A percentile compares a stretch with the other conserved stretches of the same genome.
Evolutionary conservation across 2,113 vertebrate genomes (phyloP).

Genomic region (Eurystomus gularis): DNA sequence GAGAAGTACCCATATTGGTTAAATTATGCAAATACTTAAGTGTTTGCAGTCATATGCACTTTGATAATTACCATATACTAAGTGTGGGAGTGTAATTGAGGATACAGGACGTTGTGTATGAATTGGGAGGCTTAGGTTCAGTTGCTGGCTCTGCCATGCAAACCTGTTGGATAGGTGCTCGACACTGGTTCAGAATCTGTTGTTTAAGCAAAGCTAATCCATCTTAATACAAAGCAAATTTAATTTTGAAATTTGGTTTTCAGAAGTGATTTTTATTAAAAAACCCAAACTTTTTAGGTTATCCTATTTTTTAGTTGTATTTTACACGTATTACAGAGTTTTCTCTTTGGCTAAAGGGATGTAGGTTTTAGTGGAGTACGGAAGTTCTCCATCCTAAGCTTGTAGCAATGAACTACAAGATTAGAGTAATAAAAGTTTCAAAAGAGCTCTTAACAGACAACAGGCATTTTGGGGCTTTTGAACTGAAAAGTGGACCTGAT

Average conservation of each 20-base stretch:
- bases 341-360: not conserved
- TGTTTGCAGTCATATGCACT: not conserved
- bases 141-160: not conserved
- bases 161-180: not conserved
- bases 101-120: accelerated
- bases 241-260: not conserved
- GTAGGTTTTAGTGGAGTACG: not conserved
- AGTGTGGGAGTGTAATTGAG: not conserved
- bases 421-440: not conserved
- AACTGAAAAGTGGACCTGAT: not conserved
- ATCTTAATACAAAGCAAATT: not conserved
- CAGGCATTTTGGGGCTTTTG: not conserved
- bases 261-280: not conserved
- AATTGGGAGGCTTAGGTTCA: not conserved
- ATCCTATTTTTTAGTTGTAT: not conserved
- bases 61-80: not conserved
- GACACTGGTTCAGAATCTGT: not conserved
- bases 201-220: not conserved
- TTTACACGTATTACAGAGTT: not conserved
- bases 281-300: not conserved
- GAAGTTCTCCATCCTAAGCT: not conserved
- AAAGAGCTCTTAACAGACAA: not conserved
- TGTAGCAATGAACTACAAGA: not conserved
- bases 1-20: not conserved
- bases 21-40: not conserved